Base-by-base conservation (phyloP, 2,888 invertebrate genomes). In the Eupeodes luniger region DNA sequence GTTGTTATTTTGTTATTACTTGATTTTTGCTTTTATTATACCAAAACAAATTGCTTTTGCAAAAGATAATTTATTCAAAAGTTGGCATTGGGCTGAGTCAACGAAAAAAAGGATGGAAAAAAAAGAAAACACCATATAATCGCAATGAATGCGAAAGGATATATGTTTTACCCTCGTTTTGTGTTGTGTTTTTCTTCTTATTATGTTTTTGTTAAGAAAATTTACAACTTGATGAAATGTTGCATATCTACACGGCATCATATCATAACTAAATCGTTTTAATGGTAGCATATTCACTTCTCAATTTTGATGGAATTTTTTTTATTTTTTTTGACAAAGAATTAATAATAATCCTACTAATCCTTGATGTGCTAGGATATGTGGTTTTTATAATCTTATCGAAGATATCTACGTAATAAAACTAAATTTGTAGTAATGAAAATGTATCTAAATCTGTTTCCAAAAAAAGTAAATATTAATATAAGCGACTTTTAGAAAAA, bases 51-150 rank as follows among this genome's bases (percentile, higher is more conserved):
- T 88, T 88, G 87, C 87, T 88, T 88, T 88, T 72, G 77, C 70
- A 81, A 27, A 27, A 66, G 77, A 88, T 88, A 88, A 88, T 88
- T 88, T 88, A 88, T 88, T 88, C 87, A 84, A 74, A 84, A 88
- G 72, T 88, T 84, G 87, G 80, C 80, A 84, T 80, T 77, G 80
- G 77, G 67, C 67, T 84, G 84, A 87, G 72, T 87, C 70, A 53
- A 74, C 4, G 74, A 34, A 12, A n/a, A 7, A 40, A 69, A 36
- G 16, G 19, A 40, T 1, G 10, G 79, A 44, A 70, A 12, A 12
- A 12, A 69, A 64, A 64, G 44, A 49, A 27, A 36, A 14, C 51
- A 51, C 61, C 61, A 16, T 53, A 53, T 62, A 62, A 62, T 62
- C 70, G 70, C 70, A 80, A 83, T 87, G 84, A 81, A 84, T 81